Evolutionary conservation across 2,888 invertebrate species (phyloP).

Genomic region (Myopa tessellatipennis): DNA sequence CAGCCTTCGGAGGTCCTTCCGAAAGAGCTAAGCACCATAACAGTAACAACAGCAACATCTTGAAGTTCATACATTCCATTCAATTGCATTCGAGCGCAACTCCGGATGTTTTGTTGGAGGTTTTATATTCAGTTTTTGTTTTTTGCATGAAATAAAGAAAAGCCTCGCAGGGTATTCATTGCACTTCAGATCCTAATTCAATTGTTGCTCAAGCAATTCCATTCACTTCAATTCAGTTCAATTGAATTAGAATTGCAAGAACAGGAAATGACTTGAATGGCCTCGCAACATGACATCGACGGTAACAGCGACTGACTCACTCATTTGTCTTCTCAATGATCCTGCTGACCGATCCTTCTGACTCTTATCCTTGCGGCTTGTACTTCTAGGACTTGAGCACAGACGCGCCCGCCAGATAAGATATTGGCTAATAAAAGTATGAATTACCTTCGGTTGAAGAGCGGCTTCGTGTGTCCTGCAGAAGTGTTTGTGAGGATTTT

Average conservation of each 20-base stretch:
- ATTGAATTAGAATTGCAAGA: slow-evolving; percentile 29
- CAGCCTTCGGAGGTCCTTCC: slow-evolving; percentile 29
- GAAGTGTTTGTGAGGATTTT: neutral
- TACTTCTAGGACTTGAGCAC: neutral
- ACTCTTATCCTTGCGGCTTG: too few relatives aligned
- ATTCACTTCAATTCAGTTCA: neutral
- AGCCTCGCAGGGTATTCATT: slow-evolving; percentile 44
- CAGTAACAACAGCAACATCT: neutral
- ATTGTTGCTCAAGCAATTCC: slow-evolving; percentile 40
- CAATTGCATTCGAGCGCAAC: slow-evolving; percentile 23
- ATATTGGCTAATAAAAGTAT: slow-evolving; percentile 36
- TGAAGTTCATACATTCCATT: neutral
- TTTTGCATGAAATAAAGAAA: neutral
- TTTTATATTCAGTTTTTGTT: too few relatives aligned
- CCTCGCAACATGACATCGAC: slow-evolving; percentile 12
- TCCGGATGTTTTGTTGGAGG: neutral
- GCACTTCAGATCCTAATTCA: slow-evolving; percentile 58
- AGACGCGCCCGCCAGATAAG: slow-evolving; percentile 1
- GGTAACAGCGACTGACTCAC: neutral
- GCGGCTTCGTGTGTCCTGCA: neutral
- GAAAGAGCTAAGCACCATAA: neutral
- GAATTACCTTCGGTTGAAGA: slow-evolving; percentile 25
- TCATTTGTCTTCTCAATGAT: neutral
- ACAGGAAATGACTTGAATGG: slow-evolving; percentile 38
- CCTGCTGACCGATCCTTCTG: too few relatives aligned